A percentile compares a stretch with the other conserved stretches of the same genome.
phyloP scores from a whole-genome alignment of 2,113 vertebrate genomes.

The Aptenodytes forsteri region DNA sequence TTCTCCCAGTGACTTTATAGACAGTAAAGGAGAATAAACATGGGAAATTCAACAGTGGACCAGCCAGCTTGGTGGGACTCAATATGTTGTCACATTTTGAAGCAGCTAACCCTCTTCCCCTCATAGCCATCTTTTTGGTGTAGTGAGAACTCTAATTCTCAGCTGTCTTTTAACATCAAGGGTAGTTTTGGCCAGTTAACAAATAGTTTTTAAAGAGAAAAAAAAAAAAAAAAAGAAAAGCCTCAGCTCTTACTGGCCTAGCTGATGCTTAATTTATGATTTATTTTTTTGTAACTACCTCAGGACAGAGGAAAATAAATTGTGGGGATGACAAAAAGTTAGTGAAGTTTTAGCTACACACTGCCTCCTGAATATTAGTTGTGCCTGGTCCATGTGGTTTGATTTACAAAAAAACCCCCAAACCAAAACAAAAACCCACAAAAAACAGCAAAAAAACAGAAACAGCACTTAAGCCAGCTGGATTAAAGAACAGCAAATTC shows the following conservation, averaged over 20 bases:
- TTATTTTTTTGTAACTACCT: slow-evolving; percentile 81
- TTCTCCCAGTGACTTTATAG: slow-evolving; percentile 68
- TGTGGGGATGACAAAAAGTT: slow-evolving; percentile 71
- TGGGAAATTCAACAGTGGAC: slow-evolving; percentile 67
- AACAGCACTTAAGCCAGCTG: slow-evolving; percentile 71
- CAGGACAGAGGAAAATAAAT: slow-evolving; percentile 80
- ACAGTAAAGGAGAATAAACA: slow-evolving; percentile 57
- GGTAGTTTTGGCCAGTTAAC: slow-evolving; percentile 77
- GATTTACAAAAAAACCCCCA: slow-evolving; percentile 53
- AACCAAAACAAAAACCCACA: slow-evolving; percentile 47
- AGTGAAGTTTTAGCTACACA: slow-evolving; percentile 80
- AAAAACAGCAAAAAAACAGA: slow-evolving; percentile 46
- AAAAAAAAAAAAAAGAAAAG: slow-evolving; percentile 24
- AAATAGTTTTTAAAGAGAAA: slow-evolving; percentile 57
- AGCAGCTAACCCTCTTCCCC: slow-evolving; percentile 75
- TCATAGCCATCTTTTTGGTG: slow-evolving; percentile 75
- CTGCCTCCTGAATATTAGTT: slow-evolving; percentile 78
- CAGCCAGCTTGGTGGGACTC: slow-evolving; percentile 67
- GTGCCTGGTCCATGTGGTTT: slow-evolving; percentile 78
- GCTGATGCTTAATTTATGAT: slow-evolving; percentile 71
- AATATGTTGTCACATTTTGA: slow-evolving; percentile 57
- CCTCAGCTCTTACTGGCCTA: slow-evolving; percentile 66
- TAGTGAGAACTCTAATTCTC: slow-evolving; percentile 75
- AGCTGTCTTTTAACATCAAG: slow-evolving; percentile 77
- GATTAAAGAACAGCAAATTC: slow-evolving; percentile 76